Conservation (phyloP, 1,140 invertebrate species). For the Dinoponera quadriceps region DNA sequence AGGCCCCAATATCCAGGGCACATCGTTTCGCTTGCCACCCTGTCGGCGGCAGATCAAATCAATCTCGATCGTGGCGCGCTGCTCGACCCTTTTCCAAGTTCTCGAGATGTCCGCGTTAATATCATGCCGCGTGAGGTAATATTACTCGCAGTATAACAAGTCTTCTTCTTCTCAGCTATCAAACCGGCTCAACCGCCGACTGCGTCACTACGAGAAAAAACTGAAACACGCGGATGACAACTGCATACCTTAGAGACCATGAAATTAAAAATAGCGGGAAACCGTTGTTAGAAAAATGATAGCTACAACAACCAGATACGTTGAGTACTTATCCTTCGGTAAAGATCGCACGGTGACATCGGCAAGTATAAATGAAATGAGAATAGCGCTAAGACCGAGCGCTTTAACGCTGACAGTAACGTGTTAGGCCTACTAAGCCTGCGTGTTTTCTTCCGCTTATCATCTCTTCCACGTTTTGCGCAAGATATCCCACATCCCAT, state of each 20-base stretch:
- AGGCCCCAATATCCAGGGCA: slow-evolving; percentile 60
- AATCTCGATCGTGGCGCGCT: slow-evolving; percentile 55
- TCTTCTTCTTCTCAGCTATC: slow-evolving; percentile 11
- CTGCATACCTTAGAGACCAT: slow-evolving; percentile 10
- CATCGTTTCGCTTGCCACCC: slow-evolving; percentile 50
- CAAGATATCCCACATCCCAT: too few relatives aligned
- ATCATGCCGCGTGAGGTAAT: slow-evolving; percentile 51
- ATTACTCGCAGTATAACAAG: slow-evolving; percentile 45
- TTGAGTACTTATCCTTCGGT: neutral
- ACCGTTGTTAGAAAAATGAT: neutral
- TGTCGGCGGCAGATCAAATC: slow-evolving; percentile 62
- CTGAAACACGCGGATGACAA: slow-evolving; percentile 13
- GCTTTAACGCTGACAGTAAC: too few relatives aligned
- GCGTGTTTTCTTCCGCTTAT: too few relatives aligned
- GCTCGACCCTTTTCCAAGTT: slow-evolving; percentile 59
- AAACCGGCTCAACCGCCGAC: slow-evolving; percentile 34
- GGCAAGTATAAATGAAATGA: too few relatives aligned
- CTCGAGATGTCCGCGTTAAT: slow-evolving; percentile 55
- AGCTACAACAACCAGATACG: too few relatives aligned
- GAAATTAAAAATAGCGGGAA: neutral
- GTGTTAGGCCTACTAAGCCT: too few relatives aligned
- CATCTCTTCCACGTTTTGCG: too few relatives aligned
- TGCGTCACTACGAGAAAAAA: neutral
- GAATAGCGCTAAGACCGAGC: too few relatives aligned
- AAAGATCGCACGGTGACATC: neutral